These are phyloP conservation scores for Lasius platythorax DNA, from an alignment of 2,888 invertebrate genomes.

Conservation along the genomic window DNA sequence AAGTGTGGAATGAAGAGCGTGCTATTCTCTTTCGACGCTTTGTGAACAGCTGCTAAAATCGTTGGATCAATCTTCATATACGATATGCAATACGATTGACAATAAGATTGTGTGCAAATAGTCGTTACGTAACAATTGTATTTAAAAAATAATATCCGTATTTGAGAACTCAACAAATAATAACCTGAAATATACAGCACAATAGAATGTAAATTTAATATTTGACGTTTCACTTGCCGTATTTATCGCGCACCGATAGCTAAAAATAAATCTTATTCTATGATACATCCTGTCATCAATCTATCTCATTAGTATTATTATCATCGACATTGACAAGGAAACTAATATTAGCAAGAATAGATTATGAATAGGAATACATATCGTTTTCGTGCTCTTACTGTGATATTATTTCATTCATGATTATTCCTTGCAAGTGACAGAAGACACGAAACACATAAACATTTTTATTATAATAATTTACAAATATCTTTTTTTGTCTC, in stretches of 20 bases:
- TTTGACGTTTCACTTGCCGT: not conserved
- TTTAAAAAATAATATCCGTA: not conserved
- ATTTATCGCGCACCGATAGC: not conserved
- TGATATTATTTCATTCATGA: not conserved
- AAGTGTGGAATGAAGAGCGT: constrained; percentile 50
- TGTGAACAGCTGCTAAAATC: constrained; percentile 35
- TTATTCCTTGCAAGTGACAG: not conserved
- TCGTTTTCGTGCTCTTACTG: not conserved
- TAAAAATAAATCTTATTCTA: constrained; percentile 4
- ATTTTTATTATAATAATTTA: not conserved
- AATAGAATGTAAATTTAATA: not conserved
- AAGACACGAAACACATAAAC: not conserved
- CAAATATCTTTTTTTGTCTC: not conserved
- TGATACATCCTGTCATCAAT: not conserved
- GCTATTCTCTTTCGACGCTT: constrained; percentile 56
- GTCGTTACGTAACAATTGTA: constrained; percentile 1
- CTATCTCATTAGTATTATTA: not conserved
- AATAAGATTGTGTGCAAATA: not conserved
- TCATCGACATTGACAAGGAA: not conserved
- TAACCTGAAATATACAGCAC: not conserved
- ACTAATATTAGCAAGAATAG: not conserved
- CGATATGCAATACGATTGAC: not conserved
- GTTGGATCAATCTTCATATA: constrained; percentile 65
- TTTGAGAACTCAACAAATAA: constrained; percentile 5
- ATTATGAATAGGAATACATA: not conserved